Percentiles rank a stretch among this genome's conserved stretches.
These are phyloP conservation scores for Galeruca laticollis DNA, from an alignment of 2,888 invertebrate species.

Conservation along the genomic window DNA sequence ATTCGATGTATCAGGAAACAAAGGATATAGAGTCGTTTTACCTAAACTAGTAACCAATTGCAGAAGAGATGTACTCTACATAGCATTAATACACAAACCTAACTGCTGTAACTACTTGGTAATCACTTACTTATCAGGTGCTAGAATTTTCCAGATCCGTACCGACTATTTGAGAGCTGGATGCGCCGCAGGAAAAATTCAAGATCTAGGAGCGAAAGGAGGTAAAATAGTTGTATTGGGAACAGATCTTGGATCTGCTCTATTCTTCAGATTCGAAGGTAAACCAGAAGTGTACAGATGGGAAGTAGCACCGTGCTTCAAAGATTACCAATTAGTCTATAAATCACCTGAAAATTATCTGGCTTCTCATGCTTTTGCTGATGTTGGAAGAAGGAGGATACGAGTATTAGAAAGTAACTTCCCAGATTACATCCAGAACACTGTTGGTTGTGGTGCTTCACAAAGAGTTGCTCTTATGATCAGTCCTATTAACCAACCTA, in stretches of 20 bases:
- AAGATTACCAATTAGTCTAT: slow-evolving; percentile 39
- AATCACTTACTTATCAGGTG: slow-evolving; percentile 70
- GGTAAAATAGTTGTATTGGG: slow-evolving; percentile 72
- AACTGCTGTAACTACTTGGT: slow-evolving; percentile 68
- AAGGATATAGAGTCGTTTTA: slow-evolving; percentile 71
- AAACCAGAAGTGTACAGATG: slow-evolving; percentile 75
- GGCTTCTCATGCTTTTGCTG: slow-evolving; percentile 72
- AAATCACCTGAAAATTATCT: slow-evolving; percentile 65
- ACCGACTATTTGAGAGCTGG: slow-evolving; percentile 70
- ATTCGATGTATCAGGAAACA: slow-evolving; percentile 68
- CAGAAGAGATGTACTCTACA: slow-evolving; percentile 72
- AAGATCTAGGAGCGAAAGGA: slow-evolving; percentile 68
- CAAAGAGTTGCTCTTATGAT: slow-evolving; percentile 68
- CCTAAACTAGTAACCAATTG: slow-evolving; percentile 66
- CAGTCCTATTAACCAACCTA: slow-evolving; percentile 2
- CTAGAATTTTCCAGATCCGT: slow-evolving; percentile 71
- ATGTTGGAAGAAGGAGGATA: slow-evolving; percentile 64
- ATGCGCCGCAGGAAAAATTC: slow-evolving; percentile 69
- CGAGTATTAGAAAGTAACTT: slow-evolving; percentile 77
- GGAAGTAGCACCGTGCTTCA: slow-evolving; percentile 73
- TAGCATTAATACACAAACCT: slow-evolving; percentile 69
- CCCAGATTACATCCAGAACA: slow-evolving; percentile 73
- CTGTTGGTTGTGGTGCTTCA: slow-evolving; percentile 74
- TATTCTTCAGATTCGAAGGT: slow-evolving; percentile 75
- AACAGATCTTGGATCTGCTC: slow-evolving; percentile 71